Evolutionary conservation across 1,140 invertebrate genomes (phyloP), one percentile per base, ranked within the genome.

Genomic region (Ceratitis capitata): DNA sequence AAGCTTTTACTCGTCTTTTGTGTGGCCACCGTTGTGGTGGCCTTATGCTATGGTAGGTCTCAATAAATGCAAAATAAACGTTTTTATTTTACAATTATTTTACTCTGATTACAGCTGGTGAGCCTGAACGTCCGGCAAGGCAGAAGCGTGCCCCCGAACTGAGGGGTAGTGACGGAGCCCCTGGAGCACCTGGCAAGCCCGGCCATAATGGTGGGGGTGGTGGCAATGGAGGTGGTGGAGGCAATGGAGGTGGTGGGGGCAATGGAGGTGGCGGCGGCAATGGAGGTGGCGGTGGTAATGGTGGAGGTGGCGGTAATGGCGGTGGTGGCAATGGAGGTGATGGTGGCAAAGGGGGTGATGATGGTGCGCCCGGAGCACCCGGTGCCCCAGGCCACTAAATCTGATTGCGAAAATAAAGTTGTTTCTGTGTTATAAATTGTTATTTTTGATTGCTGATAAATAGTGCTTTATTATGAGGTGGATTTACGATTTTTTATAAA

Each of bases 291-390:
- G 84, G 64, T 14, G 56, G 61, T 39, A 16, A 35, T 3, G 51
- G 53, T 14, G 85, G 74, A 39, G 35, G 14, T 58, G 84, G 84
- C 14, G 69, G 74, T 3, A 53, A 64, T 56, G 84, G 84, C 14
- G 74, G 84, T 42, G 84, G 69, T 10, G 85, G 78, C n/a, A 58
- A 56, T 23, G 85, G 85, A 3, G 85, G 85, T 12, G 19, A 35
- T 9, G 78, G 85, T 1, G 85, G 85, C 12, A 61, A 35, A n/a
- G 85, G 85, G 47, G 85, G 85, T 2, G 19, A 58, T 16, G 56
- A 78, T 42, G 85, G 85, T 45, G 45, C n/a, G n/a, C 85, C 74
- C 7, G 85, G 85, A 2, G 32, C 49, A 4, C 29, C 45, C 12
- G 85, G 85, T 2, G 53, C 35, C 45, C 64, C 42, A 53, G 85